Evolutionary conservation across 1,140 invertebrate species (phyloP).

Genomic region (Lepidotrigona ventralis): DNA sequence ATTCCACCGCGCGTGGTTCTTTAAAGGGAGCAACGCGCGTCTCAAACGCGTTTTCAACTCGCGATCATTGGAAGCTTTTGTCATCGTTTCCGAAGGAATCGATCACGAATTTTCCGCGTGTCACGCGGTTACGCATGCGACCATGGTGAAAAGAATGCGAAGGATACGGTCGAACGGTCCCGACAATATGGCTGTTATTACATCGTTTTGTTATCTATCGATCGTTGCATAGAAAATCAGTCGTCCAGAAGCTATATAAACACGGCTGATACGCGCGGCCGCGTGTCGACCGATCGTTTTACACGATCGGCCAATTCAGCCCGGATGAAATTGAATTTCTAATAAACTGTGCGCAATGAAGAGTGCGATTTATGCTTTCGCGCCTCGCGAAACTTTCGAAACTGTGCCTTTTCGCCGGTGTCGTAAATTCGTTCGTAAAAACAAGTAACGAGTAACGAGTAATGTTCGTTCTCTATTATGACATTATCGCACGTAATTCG

Average conservation of each 20-base stretch:
- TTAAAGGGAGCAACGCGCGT: background rate
- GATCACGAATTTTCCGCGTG: slow-evolving; percentile 36
- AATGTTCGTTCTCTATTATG: slow-evolving; percentile 24
- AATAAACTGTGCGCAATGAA: slow-evolving; percentile 54
- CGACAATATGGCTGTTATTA: slow-evolving; percentile 57
- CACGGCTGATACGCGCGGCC: slow-evolving; percentile 19
- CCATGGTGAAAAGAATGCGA: slow-evolving; percentile 46
- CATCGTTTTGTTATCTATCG: slow-evolving; percentile 55
- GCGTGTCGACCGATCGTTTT: slow-evolving; percentile 22
- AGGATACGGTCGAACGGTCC: slow-evolving; percentile 54
- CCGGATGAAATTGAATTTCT: slow-evolving; percentile 40
- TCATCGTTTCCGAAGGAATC: background rate
- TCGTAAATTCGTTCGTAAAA: slow-evolving; percentile 37
- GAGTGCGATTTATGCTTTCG: slow-evolving; percentile 50
- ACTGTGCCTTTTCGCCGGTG: background rate
- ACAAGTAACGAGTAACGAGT: background rate
- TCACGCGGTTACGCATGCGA: slow-evolving; percentile 36
- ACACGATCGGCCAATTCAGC: slow-evolving; percentile 33
- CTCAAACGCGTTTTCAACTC: background rate
- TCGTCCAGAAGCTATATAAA: slow-evolving; percentile 40
- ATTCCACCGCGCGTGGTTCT: background rate
- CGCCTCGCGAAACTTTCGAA: slow-evolving; percentile 33
- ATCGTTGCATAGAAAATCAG: slow-evolving; percentile 39
- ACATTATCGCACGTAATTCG: slow-evolving; percentile 1
- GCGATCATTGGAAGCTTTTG: background rate